A percentile compares a stretch with the other conserved stretches of the same genome.
These are phyloP conservation scores for Toxostoma redivivum DNA, from an alignment of 2,113 vertebrate species.

Conservation along the genomic window DNA sequence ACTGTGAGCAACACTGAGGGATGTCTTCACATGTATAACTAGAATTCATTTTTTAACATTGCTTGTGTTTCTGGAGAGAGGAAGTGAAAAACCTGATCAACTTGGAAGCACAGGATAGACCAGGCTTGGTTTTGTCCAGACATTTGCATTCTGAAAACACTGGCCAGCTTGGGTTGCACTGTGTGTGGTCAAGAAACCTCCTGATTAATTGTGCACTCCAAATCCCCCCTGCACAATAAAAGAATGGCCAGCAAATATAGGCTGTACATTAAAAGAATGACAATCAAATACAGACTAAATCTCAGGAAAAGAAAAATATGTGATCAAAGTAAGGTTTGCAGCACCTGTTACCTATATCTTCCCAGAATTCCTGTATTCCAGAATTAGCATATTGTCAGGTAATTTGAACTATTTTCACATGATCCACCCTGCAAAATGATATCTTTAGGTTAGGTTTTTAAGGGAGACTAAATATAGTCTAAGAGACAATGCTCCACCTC, in stretches of 20 bases:
- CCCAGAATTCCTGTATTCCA: not conserved
- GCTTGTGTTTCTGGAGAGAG: not conserved
- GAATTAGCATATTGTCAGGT: not conserved
- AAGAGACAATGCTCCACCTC: not conserved
- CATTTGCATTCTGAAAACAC: not conserved
- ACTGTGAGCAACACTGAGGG: rapidly evolving
- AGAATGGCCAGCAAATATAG: not conserved
- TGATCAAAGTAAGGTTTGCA: not conserved
- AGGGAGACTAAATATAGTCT: constrained; percentile 2
- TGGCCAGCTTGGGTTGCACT: not conserved
- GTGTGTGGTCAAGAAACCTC: not conserved
- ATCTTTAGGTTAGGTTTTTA: constrained; percentile 7
- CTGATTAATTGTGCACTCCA: not conserved
- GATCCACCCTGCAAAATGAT: not conserved
- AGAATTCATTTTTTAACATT: not conserved
- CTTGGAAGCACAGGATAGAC: rapidly evolving
- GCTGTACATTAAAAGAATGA: not conserved
- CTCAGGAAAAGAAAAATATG: not conserved
- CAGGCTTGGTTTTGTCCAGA: not conserved
- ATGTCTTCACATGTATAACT: not conserved
- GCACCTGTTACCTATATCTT: not conserved
- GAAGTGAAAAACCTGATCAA: not conserved
- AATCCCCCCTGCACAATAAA: not conserved
- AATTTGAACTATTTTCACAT: constrained; percentile 2
- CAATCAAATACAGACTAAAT: not conserved